Evolutionary conservation across 2,113 vertebrate genomes (phyloP).

Genomic region (Upupa epops): DNA sequence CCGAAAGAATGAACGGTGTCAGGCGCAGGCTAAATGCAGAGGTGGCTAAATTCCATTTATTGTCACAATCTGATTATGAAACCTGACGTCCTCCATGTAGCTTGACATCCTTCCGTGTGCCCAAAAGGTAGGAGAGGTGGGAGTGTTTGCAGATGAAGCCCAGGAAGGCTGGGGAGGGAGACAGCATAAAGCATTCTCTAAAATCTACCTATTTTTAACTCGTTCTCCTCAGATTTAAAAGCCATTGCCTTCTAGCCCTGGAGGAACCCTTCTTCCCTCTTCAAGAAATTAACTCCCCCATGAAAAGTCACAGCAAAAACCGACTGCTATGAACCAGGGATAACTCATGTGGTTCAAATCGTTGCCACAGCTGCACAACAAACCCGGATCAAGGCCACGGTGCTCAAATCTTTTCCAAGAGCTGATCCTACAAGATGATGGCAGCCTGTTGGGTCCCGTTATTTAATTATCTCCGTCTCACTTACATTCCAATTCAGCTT

Average conservation of each 20-base stretch:
- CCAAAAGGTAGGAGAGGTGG: constrained; percentile 42
- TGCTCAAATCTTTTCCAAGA: background rate
- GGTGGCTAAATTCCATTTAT: constrained; percentile 72
- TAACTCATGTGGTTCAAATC: background rate
- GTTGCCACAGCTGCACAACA: background rate
- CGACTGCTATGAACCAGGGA: background rate
- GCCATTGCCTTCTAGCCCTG: background rate
- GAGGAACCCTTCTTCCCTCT: background rate
- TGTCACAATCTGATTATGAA: constrained; percentile 78
- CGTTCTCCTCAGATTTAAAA: background rate
- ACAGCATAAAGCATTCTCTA: background rate
- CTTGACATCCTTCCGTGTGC: constrained; percentile 32
- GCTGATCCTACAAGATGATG: constrained; percentile 1
- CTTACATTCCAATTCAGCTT: background rate
- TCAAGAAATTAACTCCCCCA: background rate
- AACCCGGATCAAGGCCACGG: background rate
- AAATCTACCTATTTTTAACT: background rate
- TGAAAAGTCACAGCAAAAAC: background rate
- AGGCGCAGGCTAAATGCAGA: constrained; percentile 55
- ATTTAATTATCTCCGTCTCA: constrained; percentile 7
- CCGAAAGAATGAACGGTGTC: constrained; percentile 65
- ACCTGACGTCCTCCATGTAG: constrained; percentile 46
- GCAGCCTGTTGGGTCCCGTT: constrained; percentile 1
- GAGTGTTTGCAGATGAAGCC: constrained; percentile 3
- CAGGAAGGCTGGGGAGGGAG: constrained; percentile 28